phyloP scores from a whole-genome alignment of 2,888 invertebrate species.

The Xestia xanthographa region DNA sequence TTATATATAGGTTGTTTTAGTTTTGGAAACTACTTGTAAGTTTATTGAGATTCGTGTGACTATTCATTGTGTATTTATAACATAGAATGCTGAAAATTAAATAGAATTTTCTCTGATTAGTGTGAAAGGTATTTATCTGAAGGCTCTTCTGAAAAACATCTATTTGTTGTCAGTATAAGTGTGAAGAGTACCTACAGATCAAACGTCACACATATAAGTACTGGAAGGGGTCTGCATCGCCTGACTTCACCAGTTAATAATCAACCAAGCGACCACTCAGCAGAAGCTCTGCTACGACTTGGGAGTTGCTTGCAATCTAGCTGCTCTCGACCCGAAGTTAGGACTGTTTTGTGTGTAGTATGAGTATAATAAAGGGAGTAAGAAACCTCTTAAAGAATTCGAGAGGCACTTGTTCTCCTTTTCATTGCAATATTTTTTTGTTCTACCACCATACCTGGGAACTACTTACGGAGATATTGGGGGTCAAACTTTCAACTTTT shows the following conservation, averaged over 20 bases:
- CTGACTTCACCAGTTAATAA: not conserved
- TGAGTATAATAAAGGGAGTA: too few species aligned
- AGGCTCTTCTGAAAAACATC: not conserved
- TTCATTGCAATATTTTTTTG: too few species aligned
- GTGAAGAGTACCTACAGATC: not conserved
- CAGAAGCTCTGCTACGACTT: not conserved
- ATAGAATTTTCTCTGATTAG: not conserved
- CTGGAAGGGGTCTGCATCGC: not conserved
- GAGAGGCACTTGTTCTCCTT: too few species aligned
- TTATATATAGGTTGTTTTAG: not conserved
- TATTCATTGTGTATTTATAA: not conserved
- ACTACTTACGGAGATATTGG: too few species aligned
- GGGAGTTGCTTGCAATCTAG: not conserved
- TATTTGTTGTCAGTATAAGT: not conserved
- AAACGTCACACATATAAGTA: not conserved
- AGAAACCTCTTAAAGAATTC: too few species aligned
- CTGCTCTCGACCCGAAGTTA: not conserved
- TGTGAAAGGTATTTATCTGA: not conserved
- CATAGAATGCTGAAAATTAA: not conserved
- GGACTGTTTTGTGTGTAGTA: not conserved
- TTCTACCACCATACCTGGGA: too few species aligned
- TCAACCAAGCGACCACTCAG: not conserved
- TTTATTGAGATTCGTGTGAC: not conserved
- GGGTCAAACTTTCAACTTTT: too few species aligned
- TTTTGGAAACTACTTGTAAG: conserved; percentile 7